These are phyloP conservation scores for Ashinkailepas kermadecensis DNA, from an alignment of 2,888 invertebrate species.

Conservation along the genomic window DNA sequence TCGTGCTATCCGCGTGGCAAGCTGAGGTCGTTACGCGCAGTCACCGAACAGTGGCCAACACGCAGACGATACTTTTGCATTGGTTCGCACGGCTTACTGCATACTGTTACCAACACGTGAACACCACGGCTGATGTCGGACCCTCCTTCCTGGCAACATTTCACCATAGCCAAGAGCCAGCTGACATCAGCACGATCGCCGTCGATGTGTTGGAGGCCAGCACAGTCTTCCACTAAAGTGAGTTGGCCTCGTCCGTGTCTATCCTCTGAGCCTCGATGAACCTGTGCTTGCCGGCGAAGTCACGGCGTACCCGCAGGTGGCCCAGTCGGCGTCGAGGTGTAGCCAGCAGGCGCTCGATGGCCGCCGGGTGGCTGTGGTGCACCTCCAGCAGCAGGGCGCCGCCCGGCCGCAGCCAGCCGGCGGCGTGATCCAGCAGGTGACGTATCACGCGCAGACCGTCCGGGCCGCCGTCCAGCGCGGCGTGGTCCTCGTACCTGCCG, in stretches of 20 bases:
- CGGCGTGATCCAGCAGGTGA: conserved; percentile 50
- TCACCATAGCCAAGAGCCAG: no score
- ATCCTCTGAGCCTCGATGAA: not conserved
- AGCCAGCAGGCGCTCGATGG: not conserved
- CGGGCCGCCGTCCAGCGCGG: conserved; percentile 56
- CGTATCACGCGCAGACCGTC: conserved; percentile 56
- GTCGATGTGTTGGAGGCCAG: no score
- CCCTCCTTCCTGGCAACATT: no score
- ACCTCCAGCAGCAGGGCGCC: conserved; percentile 54
- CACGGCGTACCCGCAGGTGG: not conserved
- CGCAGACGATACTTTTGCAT: no score
- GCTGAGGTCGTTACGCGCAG: no score
- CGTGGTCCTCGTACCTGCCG: conserved; percentile 55
- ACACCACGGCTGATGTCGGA: no score
- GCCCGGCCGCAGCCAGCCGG: conserved; percentile 44
- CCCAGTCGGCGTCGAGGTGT: not conserved
- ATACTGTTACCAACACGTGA: no score
- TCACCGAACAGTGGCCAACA: no score
- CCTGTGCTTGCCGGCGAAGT: not conserved
- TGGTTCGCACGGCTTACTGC: no score
- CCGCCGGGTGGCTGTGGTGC: conserved; percentile 49
- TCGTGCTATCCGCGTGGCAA: no score
- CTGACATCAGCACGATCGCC: no score
- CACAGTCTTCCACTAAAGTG: no score
- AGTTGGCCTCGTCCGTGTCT: not conserved